A percentile compares a stretch with the other conserved stretches of the same genome.
Evolutionary conservation across 2,113 vertebrate species (phyloP).

Genomic region (Calyptomena viridis): DNA sequence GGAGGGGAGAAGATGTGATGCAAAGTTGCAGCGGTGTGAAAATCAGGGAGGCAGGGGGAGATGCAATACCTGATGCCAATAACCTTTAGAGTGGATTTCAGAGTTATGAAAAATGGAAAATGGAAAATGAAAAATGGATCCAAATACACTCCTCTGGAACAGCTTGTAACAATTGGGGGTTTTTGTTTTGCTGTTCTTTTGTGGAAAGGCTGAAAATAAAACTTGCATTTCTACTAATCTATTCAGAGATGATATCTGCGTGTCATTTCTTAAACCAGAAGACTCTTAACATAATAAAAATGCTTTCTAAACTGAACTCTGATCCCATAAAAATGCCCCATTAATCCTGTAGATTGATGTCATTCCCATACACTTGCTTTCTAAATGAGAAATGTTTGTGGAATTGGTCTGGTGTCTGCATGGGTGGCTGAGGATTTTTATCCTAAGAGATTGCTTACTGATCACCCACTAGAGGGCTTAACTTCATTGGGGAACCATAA

Average conservation of each 20-base stretch:
- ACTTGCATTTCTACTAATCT: neutral
- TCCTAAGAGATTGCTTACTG: neutral
- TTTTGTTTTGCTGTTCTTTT: neutral
- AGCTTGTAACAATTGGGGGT: neutral
- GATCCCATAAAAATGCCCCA: neutral
- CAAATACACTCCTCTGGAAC: too few species aligned
- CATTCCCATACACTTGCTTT: neutral
- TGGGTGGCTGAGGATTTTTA: neutral
- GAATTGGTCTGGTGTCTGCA: neutral
- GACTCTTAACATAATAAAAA: conserved; percentile 25
- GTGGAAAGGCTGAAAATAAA: conserved; percentile 45
- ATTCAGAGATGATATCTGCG: neutral
- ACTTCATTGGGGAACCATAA: neutral
- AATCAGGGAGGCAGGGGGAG: neutral
- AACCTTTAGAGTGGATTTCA: neutral
- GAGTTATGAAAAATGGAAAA: too few species aligned
- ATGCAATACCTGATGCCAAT: neutral
- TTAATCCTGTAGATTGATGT: neutral
- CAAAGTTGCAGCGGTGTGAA: neutral
- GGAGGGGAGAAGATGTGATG: neutral
- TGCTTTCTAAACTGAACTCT: neutral
- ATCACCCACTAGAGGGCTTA: conserved; percentile 46
- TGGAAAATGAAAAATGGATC: too few species aligned
- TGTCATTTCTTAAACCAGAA: neutral
- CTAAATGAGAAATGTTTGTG: neutral